These are phyloP conservation scores for Enteromius viviparus DNA, from an alignment of 2,797 vertebrate species.

Conservation along the genomic window DNA sequence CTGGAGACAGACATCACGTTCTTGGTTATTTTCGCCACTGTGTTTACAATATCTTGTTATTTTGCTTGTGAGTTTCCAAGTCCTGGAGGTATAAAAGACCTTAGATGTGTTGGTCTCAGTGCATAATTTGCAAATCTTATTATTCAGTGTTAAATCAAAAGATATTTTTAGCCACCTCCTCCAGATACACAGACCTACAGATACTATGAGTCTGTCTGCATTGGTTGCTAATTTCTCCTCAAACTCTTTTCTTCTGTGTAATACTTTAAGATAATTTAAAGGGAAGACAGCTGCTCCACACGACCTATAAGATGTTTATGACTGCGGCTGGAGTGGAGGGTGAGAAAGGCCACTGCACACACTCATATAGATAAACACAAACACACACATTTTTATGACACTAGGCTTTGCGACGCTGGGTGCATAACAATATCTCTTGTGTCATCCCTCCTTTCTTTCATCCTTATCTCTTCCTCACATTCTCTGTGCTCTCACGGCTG, in stretches of 20 bases:
- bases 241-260: conserved; percentile 34
- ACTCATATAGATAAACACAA: conserved; percentile 26
- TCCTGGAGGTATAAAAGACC: conserved; percentile 13
- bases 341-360: conserved; percentile 70
- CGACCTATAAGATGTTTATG: conserved; percentile 98
- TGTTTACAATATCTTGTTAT: conserved; percentile 90
- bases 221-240: neutral
- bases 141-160: conserved; percentile 17
- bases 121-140: conserved; percentile 36
- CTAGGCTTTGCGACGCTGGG: neutral
- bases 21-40: conserved; percentile 86
- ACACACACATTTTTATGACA: conserved; percentile 18
- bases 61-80: conserved; percentile 87
- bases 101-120: neutral
- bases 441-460: conserved; percentile 25
- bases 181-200: neutral
- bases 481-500: conserved; percentile 52
- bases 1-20: conserved; percentile 94
- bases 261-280: conserved; percentile 80
- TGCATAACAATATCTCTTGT: conserved; percentile 20
- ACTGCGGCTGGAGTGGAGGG: conserved; percentile 90
- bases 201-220: neutral
- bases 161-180: conserved; percentile 20
- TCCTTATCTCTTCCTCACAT: conserved; percentile 43
- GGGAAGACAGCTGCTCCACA: conserved; percentile 90